Evolutionary conservation across 2,113 vertebrate genomes (phyloP).

Genomic region (Hepsetus odoe): DNA sequence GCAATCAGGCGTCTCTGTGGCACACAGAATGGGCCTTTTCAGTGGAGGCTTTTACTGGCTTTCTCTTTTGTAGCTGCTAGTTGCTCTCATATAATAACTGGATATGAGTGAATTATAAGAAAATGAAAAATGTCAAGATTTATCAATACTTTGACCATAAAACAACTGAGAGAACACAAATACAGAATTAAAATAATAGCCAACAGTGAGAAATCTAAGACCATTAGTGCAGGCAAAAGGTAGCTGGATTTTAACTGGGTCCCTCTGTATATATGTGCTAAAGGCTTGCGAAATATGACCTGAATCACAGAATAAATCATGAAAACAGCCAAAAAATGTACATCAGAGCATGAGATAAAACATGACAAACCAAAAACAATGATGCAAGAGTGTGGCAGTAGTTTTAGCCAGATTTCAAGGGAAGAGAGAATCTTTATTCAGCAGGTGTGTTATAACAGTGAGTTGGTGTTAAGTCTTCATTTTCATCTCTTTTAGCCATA

Average conservation of each 20-base stretch:
- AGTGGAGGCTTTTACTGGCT: neutral
- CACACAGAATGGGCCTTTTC: neutral
- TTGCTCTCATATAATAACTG: neutral
- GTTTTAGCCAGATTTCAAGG: neutral
- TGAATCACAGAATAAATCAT: neutral
- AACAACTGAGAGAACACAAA: neutral
- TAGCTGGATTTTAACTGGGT: neutral
- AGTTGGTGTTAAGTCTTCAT: neutral
- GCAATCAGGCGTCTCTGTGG: neutral
- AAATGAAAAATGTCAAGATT: neutral
- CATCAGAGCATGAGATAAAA: neutral
- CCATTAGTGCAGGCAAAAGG: neutral
- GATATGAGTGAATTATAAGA: neutral
- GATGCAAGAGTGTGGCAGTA: neutral
- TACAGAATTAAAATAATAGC: neutral
- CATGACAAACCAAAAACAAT: neutral
- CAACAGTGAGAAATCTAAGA: neutral
- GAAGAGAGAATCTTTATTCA: neutral
- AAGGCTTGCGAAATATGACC: neutral
- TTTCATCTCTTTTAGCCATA: neutral
- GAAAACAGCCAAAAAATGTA: neutral
- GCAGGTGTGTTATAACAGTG: neutral
- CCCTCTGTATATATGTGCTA: neutral
- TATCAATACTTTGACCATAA: neutral
- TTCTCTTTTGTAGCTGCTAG: neutral